These are phyloP conservation scores for Philotrypesis tridentata DNA, from an alignment of 1,140 invertebrate species.

Conservation along the genomic window DNA sequence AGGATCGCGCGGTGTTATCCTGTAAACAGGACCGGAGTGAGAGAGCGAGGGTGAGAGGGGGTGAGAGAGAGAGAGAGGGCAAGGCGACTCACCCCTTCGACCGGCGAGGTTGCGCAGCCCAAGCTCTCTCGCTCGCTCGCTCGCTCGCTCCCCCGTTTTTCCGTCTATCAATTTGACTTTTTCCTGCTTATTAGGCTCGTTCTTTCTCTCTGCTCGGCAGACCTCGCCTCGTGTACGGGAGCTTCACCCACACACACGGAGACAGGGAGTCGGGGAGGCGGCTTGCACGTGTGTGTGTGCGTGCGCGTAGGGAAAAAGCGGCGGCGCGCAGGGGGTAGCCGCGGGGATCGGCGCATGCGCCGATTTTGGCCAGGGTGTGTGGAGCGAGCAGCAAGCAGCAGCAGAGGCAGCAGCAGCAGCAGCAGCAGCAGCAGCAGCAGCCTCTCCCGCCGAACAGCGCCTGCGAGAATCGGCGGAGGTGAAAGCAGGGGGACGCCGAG, in stretches of 20 bases:
- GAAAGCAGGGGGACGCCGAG: background rate
- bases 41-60: background rate
- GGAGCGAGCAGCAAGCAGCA: too few species aligned
- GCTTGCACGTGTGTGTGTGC: background rate
- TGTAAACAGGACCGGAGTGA: conserved; percentile 58
- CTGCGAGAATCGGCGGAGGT: background rate
- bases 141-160: background rate
- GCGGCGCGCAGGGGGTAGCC: background rate
- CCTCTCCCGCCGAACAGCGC: conserved; percentile 34
- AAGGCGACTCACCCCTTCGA: conserved; percentile 8
- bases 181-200: conserved; percentile 1
- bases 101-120: conserved; percentile 16
- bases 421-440: too few species aligned
- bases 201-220: background rate
- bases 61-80: conserved; percentile 5
- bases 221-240: background rate
- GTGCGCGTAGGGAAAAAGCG: background rate
- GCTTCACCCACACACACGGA: background rate
- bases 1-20: conserved; percentile 59
- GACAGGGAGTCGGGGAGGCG: too few species aligned
- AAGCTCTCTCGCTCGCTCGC: background rate
- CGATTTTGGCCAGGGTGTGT: conserved; percentile 61
- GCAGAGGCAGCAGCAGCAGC: too few species aligned
- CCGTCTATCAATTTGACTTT: conserved; percentile 14
- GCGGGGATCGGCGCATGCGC: conserved; percentile 52